A percentile compares a stretch with the other conserved stretches of the same genome.
Evolutionary conservation across 2,888 invertebrate genomes (phyloP).

Genomic region (Tholera decimalis): DNA sequence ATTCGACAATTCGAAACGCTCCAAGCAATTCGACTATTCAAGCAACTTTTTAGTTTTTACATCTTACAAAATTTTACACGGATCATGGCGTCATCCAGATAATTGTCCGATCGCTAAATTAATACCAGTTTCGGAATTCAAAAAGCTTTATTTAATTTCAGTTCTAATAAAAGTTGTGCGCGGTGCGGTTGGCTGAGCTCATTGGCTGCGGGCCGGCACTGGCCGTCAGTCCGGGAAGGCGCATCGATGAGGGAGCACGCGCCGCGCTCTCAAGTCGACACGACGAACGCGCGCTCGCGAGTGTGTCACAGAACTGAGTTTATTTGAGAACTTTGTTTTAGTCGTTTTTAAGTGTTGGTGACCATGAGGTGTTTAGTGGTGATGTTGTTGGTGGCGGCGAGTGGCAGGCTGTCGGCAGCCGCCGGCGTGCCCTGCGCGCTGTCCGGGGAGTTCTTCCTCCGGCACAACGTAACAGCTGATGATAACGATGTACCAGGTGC

Average conservation of each 20-base stretch:
- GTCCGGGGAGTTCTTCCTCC: constrained; percentile 83
- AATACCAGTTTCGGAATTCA: constrained; percentile 73
- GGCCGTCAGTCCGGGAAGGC: constrained; percentile 83
- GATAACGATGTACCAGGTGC: constrained; percentile 87
- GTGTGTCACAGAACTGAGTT: constrained; percentile 76
- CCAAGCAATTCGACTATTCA: constrained; percentile 46
- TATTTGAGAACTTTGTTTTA: constrained; percentile 73
- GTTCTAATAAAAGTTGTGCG: constrained; percentile 80
- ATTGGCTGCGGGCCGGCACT: constrained; percentile 70
- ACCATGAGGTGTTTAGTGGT: constrained; percentile 88
- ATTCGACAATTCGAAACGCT: constrained; percentile 59
- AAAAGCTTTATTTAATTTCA: constrained; percentile 82
- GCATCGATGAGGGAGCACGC: constrained; percentile 87
- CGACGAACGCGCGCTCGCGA: constrained; percentile 82
- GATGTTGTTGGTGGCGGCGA: constrained; percentile 79
- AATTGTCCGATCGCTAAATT: constrained; percentile 74
- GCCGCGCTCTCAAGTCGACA: constrained; percentile 74
- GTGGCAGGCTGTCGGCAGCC: constrained; percentile 72
- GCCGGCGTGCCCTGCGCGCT: constrained; percentile 81
- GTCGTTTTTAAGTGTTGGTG: constrained; percentile 74
- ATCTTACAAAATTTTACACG: constrained; percentile 59
- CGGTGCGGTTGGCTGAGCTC: constrained; percentile 65
- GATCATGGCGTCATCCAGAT: constrained; percentile 70
- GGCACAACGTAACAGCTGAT: constrained; percentile 89
- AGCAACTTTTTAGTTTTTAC: constrained; percentile 63